Percentiles rank a stretch among this genome's conserved stretches.
phyloP scores from a whole-genome alignment of 2,888 invertebrate genomes.

The Girardia tigrina region DNA sequence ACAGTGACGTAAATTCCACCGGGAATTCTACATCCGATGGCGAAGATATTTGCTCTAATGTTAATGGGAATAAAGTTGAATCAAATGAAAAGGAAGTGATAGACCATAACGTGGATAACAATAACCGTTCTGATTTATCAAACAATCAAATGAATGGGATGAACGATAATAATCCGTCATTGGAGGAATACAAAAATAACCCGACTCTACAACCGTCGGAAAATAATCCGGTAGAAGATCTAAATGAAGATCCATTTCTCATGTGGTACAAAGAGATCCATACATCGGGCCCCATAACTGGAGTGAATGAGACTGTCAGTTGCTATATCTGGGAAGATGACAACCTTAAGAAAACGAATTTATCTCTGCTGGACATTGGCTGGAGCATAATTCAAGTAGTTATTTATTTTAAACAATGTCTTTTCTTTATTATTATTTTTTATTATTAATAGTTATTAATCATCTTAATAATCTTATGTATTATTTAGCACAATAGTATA shows the following conservation, averaged over 20 bases:
- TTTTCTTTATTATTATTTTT: too few relatives aligned
- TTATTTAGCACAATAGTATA: too few relatives aligned
- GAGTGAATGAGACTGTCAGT: slow-evolving; percentile 59
- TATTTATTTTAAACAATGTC: too few relatives aligned
- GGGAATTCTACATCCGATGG: slow-evolving; percentile 26
- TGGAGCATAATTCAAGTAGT: slow-evolving; percentile 69
- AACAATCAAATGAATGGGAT: background rate
- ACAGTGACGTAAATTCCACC: slow-evolving; percentile 34
- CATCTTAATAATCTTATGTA: too few relatives aligned
- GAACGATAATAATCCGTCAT: slow-evolving; percentile 11
- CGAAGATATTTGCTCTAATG: slow-evolving; percentile 3
- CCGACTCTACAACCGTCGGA: background rate
- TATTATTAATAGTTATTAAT: too few relatives aligned
- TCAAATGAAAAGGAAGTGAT: background rate
- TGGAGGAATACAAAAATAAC: background rate
- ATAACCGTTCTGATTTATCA: background rate
- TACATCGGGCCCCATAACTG: background rate
- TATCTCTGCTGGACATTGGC: slow-evolving; percentile 82
- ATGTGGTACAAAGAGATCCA: slow-evolving; percentile 35
- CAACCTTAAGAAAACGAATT: slow-evolving; percentile 76
- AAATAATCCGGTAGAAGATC: background rate
- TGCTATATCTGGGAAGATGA: slow-evolving; percentile 85
- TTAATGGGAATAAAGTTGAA: background rate
- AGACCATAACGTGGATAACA: background rate
- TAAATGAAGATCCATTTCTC: slow-evolving; percentile 33